phyloP scores from a whole-genome alignment of 2,888 invertebrate genomes.

The Dolomedes plantarius region DNA sequence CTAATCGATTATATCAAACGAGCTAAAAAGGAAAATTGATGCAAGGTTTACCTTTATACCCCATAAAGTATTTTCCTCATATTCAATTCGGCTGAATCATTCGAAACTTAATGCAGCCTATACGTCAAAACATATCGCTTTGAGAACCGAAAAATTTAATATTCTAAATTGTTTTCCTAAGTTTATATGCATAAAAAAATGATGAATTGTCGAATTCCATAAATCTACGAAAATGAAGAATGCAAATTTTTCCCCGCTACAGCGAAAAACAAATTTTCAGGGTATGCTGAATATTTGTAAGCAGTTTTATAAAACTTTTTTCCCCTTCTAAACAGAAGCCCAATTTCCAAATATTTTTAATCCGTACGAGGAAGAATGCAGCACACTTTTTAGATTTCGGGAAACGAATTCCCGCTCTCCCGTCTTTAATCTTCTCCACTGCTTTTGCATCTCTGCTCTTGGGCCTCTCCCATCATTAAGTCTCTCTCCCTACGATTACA shows the following conservation, averaged over 20 bases:
- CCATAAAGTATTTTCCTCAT: not conserved
- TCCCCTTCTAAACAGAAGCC: conserved; percentile 44
- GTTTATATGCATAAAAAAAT: not conserved
- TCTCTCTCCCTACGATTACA: conserved; percentile 58
- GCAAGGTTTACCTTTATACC: too few relatives aligned
- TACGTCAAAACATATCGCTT: not conserved
- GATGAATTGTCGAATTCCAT: conserved; percentile 9
- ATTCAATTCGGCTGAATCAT: not conserved
- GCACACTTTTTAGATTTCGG: not conserved
- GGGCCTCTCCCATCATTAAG: conserved; percentile 55
- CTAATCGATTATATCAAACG: too few relatives aligned
- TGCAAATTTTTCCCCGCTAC: not conserved
- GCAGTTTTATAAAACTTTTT: not conserved
- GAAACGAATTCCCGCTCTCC: conserved; percentile 24
- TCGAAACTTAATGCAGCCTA: not conserved
- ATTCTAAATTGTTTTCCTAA: not conserved
- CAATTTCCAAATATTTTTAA: conserved; percentile 52
- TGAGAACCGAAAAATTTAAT: not conserved
- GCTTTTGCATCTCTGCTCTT: conserved; percentile 31
- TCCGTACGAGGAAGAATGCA: conserved; percentile 11
- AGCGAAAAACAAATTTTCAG: not conserved
- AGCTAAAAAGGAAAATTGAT: too few relatives aligned
- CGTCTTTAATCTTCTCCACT: conserved; percentile 44
- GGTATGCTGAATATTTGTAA: not conserved
- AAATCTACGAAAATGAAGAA: not conserved